Base-by-base conservation (phyloP, 2,113 vertebrate species). In the Nerophis lumbriciformis region DNA sequence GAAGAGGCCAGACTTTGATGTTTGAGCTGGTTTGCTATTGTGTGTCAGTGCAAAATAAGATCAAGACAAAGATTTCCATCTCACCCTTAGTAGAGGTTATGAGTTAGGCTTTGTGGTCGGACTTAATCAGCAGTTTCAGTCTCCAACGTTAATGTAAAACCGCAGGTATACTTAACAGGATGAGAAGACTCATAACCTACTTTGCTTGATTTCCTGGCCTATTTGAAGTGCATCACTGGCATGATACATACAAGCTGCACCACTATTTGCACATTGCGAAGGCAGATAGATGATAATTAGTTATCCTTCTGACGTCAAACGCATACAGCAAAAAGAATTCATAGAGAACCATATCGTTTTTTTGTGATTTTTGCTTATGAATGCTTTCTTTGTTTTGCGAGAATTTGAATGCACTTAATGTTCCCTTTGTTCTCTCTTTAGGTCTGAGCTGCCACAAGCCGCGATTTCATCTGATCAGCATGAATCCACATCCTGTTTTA, bases 51-150 rank as follows among this genome's bases (percentile, higher is more conserved):
- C 63, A 69, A 76, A 83, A 80, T 35, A 63, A 81, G 80, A 88
- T 86, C 71, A 65, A 78, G 78, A 85, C 73, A 73, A 75, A 75
- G 79, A 82, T 73, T 64, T 80, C 73, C 73, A 83, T 66, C 52
- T 70, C 71, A 70, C 53, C 69, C 79, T 85, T 75, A 54, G 77
- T 80, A 74, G 75, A 74, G 76, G 78, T 69, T 76, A 80, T 71
- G 82, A 85, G 82, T 73, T 84, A 88, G 83, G 70, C 74, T 81
- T 76, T 88, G 85, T 81, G 82, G 84, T 87, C 78, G 44, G 37
- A 80, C 79, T 69, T 80, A 87, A 83, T 88, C 87, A 88, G 85
- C 84, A 28, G 79, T 85, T 86, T 81, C 39, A 28, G 61, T 73
- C 81, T 81, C 75, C 75, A 80, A 73, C 83, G 81, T 84, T 85